Evolutionary conservation across 1,140 invertebrate genomes (phyloP), one percentile per base, ranked within the genome.

Genomic region (Saccostrea cuccullata): DNA sequence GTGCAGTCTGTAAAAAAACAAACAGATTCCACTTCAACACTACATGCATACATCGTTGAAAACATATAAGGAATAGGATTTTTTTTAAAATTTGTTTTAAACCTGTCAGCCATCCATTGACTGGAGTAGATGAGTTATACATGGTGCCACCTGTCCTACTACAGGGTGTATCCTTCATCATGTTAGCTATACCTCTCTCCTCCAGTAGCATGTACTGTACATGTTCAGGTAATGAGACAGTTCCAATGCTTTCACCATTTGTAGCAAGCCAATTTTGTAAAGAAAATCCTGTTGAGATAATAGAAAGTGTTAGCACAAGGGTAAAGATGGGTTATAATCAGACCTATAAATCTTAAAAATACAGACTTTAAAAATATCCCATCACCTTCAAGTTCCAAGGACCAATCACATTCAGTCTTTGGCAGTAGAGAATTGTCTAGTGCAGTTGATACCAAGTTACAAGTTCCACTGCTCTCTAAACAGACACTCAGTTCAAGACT

Each of bases 401-500:
- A 73, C 67, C 70, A 87, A 30, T 87, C 88, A 89, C 88, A 89
- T 6, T 55, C 55, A 26, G 86, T 55, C 30, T 87, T 89, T 23
- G 88, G 88, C 9, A 89, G 55, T 47, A 86, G 55, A 12, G 88
- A 70, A 20, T 85, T 56, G 55, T 36, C 84, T 26, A 89, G 40
- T n/a, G 87, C 85, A 47, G 86, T 82, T 12, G 84, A 85, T n/a
- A 56, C 12, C 8, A 89, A 30, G 6, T 67, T 17, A 89, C 90
- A 90, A 15, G 82, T 36, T 47, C 85, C 73, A 73, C 86, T 86
- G 36, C 15, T 73, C 15, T 89, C 89, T 11, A 90, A 55, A 84
- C 90, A 91, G 3, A 91, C 87, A 47, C 89, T 91, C 1, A 91
- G 56, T 15, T 87, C 89, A 0, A 91, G 86, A 36, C 82, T 86